Percentiles rank a stretch among this genome's conserved stretches.
Conservation (phyloP, 2,888 invertebrate species). For the Trachelus iudaicus region DNA sequence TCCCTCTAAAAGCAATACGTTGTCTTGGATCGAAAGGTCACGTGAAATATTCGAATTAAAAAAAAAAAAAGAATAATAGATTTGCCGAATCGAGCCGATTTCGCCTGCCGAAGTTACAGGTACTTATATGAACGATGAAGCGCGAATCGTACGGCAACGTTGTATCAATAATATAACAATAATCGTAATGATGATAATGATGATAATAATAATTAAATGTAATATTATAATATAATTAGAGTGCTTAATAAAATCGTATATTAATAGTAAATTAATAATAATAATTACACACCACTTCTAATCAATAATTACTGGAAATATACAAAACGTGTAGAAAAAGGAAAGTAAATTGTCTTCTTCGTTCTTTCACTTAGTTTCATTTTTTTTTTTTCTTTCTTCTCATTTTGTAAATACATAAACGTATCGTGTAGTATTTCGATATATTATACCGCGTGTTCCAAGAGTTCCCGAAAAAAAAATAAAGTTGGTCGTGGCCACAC, state of each 20-base stretch:
- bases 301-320: slow-evolving; percentile 43
- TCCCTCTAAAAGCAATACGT: not conserved
- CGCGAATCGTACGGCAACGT: slow-evolving; percentile 1
- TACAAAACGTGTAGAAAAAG: slow-evolving; percentile 55
- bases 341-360: slow-evolving; percentile 41
- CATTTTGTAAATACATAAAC: slow-evolving; percentile 43
- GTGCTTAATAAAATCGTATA: slow-evolving; percentile 46
- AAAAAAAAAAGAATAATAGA: not conserved
- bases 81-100: not conserved
- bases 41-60: too few relatives aligned
- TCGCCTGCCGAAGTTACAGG: not conserved
- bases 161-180: slow-evolving; percentile 9
- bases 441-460: slow-evolving; percentile 36
- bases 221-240: slow-evolving; percentile 4
- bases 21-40: not conserved
- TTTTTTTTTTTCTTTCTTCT: slow-evolving; percentile 25
- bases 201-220: slow-evolving; percentile 3
- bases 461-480: slow-evolving; percentile 22
- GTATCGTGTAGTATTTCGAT: slow-evolving; percentile 40
- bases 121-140: not conserved
- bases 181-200: not conserved
- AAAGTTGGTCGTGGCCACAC: not conserved
- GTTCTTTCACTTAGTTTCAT: slow-evolving; percentile 9
- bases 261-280: slow-evolving; percentile 43
- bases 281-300: slow-evolving; percentile 42